Evolutionary conservation across 2,888 invertebrate species (phyloP), one percentile per base, ranked within the genome.

Genomic region (Megaustenia siamemsis): DNA sequence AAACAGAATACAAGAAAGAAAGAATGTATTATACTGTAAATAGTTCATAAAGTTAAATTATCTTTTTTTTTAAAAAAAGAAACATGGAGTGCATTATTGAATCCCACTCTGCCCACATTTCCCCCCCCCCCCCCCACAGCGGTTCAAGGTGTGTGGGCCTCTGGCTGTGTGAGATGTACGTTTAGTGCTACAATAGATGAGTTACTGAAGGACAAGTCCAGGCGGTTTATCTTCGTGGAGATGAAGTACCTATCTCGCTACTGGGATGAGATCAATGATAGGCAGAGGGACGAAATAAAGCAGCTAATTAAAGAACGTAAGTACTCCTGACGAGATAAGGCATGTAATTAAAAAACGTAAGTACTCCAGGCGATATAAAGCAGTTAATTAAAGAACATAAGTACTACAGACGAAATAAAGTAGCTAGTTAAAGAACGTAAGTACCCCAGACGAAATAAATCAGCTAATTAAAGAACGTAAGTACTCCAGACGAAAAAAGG

Each of bases 161-260:
- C 43, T 12, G 85, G 84, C 18, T 86, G 97, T 0, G 98, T 98
- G 0, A 97, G 97, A 92, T 97, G 97, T 91, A 98, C 98, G 69
- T 94, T 98, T 79, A 97, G 98, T 92, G 97, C 97, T 0, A 98
- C 98, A 0, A 94, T 92, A 24, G 87, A 86, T 35, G 88, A 90
- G 68, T 94, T 99, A 5, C 94, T 95, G 91, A 95, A 95, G 86
- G 96, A 98, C 92, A 96, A 96, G 0, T 88, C 90, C 3, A 93
- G 94, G 83, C 91, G 97, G 90, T 98, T 98, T 92, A 97, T 98
- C 78, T 98, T 97, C 92, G 97, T 97, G 1, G 98, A 98, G 92
- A 96, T 97, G 0, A 97, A 97, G 0, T 98, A 96, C 94, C 96
- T 98, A 96, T 96, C 96, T 95, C 96, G 97, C 90, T 97, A 97